phyloP scores from a whole-genome alignment of 2,113 vertebrate species.

The Chloropsis hardwickii region DNA sequence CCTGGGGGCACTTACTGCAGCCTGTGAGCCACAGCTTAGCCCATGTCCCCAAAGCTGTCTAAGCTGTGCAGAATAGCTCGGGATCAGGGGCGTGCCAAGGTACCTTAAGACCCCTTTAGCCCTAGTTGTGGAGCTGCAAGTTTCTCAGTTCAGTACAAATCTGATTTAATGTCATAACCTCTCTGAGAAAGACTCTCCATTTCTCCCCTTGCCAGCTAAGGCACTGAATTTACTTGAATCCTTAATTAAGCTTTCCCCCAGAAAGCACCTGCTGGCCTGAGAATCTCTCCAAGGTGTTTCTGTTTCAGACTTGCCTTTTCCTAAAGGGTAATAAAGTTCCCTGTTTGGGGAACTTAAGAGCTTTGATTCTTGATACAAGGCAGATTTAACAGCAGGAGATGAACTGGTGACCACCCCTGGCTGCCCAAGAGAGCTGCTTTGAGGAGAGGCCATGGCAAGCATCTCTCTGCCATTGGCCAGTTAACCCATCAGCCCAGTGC shows the following conservation, averaged over 20 bases:
- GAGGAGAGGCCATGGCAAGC: background rate
- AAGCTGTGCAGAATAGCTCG: background rate
- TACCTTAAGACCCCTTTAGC: background rate
- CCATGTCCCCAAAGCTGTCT: background rate
- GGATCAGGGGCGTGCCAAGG: background rate
- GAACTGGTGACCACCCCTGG: background rate
- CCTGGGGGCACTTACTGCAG: background rate
- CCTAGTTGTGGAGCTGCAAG: background rate
- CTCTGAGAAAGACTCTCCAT: background rate
- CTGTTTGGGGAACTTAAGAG: background rate
- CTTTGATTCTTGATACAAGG: background rate
- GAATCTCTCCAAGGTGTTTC: background rate
- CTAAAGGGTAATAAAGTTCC: background rate
- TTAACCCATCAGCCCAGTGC: background rate
- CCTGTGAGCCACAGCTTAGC: background rate
- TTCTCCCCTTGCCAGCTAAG: background rate
- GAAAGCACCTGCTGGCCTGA: background rate
- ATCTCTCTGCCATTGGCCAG: accelerated
- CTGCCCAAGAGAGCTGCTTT: background rate
- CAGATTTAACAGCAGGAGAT: background rate
- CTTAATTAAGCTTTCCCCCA: background rate
- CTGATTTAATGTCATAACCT: background rate
- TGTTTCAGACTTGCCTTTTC: background rate
- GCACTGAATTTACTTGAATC: background rate
- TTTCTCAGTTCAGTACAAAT: background rate